These are phyloP conservation scores for Amblyteles armatorius DNA, from an alignment of 2,888 invertebrate genomes.

Conservation along the genomic window DNA sequence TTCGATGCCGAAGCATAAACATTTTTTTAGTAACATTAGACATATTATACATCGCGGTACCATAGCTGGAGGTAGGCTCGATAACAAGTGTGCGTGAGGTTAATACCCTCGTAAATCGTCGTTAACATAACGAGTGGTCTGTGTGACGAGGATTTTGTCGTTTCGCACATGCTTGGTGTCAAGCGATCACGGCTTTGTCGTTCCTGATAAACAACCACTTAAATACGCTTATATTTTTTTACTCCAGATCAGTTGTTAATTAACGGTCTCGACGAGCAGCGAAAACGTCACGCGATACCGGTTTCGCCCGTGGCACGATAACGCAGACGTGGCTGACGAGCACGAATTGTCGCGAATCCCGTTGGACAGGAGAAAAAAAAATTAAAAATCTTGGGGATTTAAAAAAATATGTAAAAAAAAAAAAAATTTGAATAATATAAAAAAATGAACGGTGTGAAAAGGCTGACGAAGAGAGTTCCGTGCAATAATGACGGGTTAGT, in stretches of 20 bases:
- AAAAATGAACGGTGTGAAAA: slow-evolving; percentile 54
- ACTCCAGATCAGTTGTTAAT: slow-evolving; percentile 64
- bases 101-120: slow-evolving; percentile 34
- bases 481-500: slow-evolving; percentile 54
- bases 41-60: too few species aligned
- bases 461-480: slow-evolving; percentile 51
- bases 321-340: slow-evolving; percentile 10
- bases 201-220: slow-evolving; percentile 47
- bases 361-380: slow-evolving; percentile 19
- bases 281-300: slow-evolving; percentile 41
- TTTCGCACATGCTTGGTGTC: slow-evolving; percentile 19
- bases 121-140: slow-evolving; percentile 32
- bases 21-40: too few species aligned
- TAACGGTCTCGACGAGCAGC: slow-evolving; percentile 53
- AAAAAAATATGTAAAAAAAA: slow-evolving; percentile 44
- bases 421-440: background rate
- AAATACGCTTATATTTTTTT: slow-evolving; percentile 17
- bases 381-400: slow-evolving; percentile 3
- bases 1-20: too few species aligned
- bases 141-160: slow-evolving; percentile 40
- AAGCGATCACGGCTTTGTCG: background rate
- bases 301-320: slow-evolving; percentile 31
- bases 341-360: slow-evolving; percentile 24
- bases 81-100: background rate
- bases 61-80: background rate